Conservation (phyloP, 2,113 vertebrate species). For the Chroicocephalus ridibundus region DNA sequence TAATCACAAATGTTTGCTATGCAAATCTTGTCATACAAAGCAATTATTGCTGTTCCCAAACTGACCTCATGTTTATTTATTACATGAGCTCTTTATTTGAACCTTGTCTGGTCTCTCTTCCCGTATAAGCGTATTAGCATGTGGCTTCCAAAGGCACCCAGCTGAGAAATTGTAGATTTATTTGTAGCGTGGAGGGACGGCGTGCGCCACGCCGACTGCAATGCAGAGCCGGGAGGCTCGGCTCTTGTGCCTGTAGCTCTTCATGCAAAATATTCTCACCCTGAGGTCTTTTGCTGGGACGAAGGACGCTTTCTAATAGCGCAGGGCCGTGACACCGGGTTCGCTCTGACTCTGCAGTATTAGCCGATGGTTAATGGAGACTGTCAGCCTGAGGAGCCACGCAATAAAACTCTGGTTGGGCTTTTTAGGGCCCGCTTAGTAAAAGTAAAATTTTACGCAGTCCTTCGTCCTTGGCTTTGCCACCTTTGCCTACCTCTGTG, state of each 20-base stretch:
- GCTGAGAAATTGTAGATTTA: conserved; percentile 43
- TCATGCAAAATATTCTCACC: conserved; percentile 61
- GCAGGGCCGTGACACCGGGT: background rate
- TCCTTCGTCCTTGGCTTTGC: conserved; percentile 8
- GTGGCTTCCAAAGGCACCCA: conserved; percentile 40
- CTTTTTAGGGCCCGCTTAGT: background rate
- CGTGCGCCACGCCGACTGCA: background rate
- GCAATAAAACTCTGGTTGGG: background rate
- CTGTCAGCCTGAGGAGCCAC: background rate
- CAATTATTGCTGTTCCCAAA: conserved; percentile 61
- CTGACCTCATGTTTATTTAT: conserved; percentile 74
- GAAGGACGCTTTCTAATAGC: conserved; percentile 34
- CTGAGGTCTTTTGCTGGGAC: conserved; percentile 44
- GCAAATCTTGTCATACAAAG: conserved; percentile 70
- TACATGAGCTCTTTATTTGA: conserved; percentile 61
- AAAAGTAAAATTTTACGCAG: background rate
- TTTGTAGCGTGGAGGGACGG: background rate
- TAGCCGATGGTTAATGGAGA: conserved; percentile 54
- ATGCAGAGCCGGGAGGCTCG: background rate
- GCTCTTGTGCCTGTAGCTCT: background rate
- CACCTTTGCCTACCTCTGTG: background rate
- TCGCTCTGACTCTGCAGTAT: conserved; percentile 46
- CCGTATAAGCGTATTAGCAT: background rate
- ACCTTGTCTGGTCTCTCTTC: conserved; percentile 46
- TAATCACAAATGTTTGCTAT: conserved; percentile 72